Evolutionary conservation across 2,113 vertebrate species (phyloP).

Genomic region (Loxodonta africana): DNA sequence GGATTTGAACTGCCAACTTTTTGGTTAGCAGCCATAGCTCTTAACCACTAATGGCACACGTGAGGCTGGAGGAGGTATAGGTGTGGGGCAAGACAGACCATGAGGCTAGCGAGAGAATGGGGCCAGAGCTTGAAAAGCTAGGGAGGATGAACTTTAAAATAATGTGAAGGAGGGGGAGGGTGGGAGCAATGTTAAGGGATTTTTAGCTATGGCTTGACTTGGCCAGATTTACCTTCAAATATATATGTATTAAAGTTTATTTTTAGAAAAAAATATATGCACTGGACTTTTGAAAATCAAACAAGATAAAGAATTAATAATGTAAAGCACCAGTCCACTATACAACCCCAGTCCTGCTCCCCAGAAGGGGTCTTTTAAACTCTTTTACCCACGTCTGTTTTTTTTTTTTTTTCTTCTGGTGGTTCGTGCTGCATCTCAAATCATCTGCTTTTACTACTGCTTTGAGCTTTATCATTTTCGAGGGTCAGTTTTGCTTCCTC

Average conservation of each 20-base stretch:
- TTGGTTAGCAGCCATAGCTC: no score
- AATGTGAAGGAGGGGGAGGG: neutral
- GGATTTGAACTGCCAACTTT: no score
- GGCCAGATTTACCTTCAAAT: neutral
- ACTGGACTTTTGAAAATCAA: neutral
- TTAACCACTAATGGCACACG: neutral
- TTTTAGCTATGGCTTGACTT: neutral
- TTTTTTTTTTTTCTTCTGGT: constrained; percentile 12
- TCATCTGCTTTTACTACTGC: neutral
- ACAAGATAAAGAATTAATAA: constrained; percentile 7
- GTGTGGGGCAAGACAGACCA: neutral
- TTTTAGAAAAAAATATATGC: constrained; percentile 28
- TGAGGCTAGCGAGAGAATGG: neutral
- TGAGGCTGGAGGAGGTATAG: neutral
- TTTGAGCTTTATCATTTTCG: neutral
- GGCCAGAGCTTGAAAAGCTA: neutral
- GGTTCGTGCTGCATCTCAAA: neutral
- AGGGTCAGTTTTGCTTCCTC: neutral
- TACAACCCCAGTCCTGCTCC: neutral
- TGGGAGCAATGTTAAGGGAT: neutral
- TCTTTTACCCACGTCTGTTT: neutral
- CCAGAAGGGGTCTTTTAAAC: neutral
- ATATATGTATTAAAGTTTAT: neutral
- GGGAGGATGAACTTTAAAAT: neutral
- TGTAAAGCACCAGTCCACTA: constrained; percentile 2